phyloP scores from a whole-genome alignment of 2,797 vertebrate genomes.

The Balearica regulorum region DNA sequence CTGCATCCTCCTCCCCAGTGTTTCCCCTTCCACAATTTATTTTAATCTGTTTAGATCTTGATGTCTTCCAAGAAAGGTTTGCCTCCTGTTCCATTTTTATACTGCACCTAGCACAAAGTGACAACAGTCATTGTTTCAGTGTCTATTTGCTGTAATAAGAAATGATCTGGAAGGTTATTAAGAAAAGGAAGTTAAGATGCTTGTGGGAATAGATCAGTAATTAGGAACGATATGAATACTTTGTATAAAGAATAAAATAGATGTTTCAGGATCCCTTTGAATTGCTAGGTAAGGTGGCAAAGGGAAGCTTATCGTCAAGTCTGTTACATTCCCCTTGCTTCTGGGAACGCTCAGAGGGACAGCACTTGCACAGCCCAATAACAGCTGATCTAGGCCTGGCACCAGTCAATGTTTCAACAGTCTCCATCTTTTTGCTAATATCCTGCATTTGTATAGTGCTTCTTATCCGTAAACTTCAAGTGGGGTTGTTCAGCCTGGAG shows the following conservation, averaged over 20 bases:
- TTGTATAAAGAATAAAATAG: constrained; percentile 15
- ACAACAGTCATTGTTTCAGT: constrained; percentile 18
- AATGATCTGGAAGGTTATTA: neutral
- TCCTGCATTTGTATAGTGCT: neutral
- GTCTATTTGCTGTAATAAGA: constrained; percentile 1
- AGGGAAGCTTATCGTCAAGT: neutral
- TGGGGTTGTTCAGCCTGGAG: too few species aligned
- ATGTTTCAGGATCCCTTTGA: constrained; percentile 16
- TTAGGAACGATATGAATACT: constrained; percentile 45
- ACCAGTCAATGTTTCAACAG: neutral
- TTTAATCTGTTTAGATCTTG: constrained; percentile 4
- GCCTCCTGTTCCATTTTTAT: constrained; percentile 26
- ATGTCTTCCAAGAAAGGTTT: constrained; percentile 1
- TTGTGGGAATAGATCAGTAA: constrained; percentile 30
- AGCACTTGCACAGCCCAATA: neutral
- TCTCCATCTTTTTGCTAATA: neutral
- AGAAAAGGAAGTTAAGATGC: constrained; percentile 43
- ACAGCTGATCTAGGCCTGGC: neutral
- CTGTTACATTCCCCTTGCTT: neutral
- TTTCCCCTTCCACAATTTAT: constrained; percentile 35
- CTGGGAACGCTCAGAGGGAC: neutral
- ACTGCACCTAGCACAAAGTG: neutral
- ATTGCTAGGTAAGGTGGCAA: neutral
- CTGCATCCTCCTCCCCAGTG: neutral
- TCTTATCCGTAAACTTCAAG: neutral